Percentiles rank a stretch among this genome's conserved stretches.
phyloP scores from a whole-genome alignment of 2,113 vertebrate genomes.

The Passer domesticus region DNA sequence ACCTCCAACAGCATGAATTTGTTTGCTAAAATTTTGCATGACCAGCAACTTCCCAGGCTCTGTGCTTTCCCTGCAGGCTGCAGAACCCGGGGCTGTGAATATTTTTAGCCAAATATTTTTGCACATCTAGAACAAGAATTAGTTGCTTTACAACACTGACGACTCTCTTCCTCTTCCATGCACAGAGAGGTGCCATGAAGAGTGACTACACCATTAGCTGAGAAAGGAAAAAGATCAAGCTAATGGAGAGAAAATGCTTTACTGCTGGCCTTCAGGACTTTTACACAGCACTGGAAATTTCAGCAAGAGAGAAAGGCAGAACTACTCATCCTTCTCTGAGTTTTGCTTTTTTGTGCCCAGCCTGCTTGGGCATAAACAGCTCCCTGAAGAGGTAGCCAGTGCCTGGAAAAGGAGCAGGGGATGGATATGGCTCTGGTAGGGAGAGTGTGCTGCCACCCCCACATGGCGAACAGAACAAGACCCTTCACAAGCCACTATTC shows the following conservation, averaged over 20 bases:
- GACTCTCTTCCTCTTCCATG: not conserved
- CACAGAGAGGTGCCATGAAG: not conserved
- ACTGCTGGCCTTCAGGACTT: not conserved
- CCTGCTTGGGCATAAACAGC: not conserved
- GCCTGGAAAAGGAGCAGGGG: not conserved
- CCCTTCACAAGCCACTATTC: not conserved
- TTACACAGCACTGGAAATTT: fast-evolving
- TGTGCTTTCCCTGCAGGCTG: not conserved
- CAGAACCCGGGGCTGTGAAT: not conserved
- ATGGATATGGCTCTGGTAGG: not conserved
- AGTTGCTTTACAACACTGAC: not conserved
- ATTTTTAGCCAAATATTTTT: not conserved
- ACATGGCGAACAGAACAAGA: not conserved
- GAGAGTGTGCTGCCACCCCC: not conserved
- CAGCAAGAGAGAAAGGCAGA: not conserved
- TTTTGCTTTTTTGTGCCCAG: not conserved
- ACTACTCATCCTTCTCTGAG: not conserved
- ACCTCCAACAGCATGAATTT: not conserved
- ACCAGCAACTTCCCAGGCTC: fast-evolving
- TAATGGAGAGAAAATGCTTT: not conserved
- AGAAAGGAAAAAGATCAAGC: not conserved
- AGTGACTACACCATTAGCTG: not conserved
- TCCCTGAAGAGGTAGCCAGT: not conserved
- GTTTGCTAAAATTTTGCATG: not conserved
- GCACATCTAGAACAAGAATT: not conserved